Base-by-base conservation (phyloP, 2,888 invertebrate genomes). In the Yponomeuta malinellus region DNA sequence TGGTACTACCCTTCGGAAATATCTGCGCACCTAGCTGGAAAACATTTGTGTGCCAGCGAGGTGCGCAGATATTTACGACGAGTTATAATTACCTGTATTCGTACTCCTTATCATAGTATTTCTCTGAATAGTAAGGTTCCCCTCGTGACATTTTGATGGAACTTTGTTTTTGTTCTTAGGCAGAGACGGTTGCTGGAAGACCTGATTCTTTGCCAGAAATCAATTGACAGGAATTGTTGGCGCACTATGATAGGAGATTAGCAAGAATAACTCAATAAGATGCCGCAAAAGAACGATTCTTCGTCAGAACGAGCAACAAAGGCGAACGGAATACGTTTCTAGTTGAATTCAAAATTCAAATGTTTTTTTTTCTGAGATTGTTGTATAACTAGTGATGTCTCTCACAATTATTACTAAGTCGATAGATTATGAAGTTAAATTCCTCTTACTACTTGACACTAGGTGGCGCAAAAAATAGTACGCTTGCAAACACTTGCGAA, bases 111-210 rank as follows among this genome's bases (percentile, higher is more conserved):
- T 98, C 98, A 80, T 94, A 96, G 87, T 98, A 98, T 93, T 98
- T 98, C 76, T 97, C 97, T 0, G 98, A 98, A 87, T 98, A 98
- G 83, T 96, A 98, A 79, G 98, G 98, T 75, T 96, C 95, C 85
- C 95, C 95, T 66, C 78, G 78, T 76, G 94, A 87, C 95, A 95
- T 95, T 72, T 70, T 82, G 73, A 70, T 43, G 12, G 52, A 59
- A 59, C 52, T 59, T 59, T 59, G 52, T 59, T 59, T 15, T 59
- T 59, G 15, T 15, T 59, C 15, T 15, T 59, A 15, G 15, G 52
- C 52, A 15, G 52, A 59, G 15, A 15, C 52, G 15, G 15, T 12
- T 9, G 52, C 52, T 59, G 52, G 43, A 5, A 43, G 43, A 59
- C 0, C 52, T 15, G 52, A 4, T 15, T 59, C 52, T 59, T 12